Evolutionary conservation across 2,888 invertebrate genomes (phyloP).

Genomic region (Lymantria monacha): DNA sequence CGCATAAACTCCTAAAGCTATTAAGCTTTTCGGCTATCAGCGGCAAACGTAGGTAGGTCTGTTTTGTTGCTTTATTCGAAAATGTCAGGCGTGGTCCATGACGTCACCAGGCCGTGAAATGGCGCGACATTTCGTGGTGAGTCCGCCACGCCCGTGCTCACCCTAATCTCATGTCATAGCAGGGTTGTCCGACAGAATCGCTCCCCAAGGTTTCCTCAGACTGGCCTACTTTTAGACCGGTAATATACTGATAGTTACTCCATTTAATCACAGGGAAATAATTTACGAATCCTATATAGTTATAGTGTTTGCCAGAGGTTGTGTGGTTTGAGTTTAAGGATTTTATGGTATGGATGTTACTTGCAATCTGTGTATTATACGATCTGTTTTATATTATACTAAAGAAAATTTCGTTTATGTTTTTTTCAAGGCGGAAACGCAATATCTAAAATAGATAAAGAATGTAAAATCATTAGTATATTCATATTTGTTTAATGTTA

Average conservation of each 20-base stretch:
- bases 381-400: background rate
- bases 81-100: constrained; percentile 79
- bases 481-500: too few species aligned
- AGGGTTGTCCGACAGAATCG: constrained; percentile 63
- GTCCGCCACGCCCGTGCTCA: constrained; percentile 69
- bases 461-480: too few species aligned
- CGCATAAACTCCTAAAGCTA: constrained; percentile 60
- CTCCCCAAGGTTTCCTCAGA: constrained; percentile 50
- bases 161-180: constrained; percentile 70
- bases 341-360: background rate
- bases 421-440: background rate
- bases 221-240: constrained; percentile 46
- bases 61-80: constrained; percentile 69
- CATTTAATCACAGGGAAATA: constrained; percentile 28
- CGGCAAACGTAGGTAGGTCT: constrained; percentile 67
- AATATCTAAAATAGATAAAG: too few species aligned
- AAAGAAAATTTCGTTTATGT: background rate
- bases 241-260: constrained; percentile 17
- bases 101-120: constrained; percentile 71
- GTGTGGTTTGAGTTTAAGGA: background rate
- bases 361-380: background rate
- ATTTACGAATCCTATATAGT: background rate
- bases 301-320: background rate
- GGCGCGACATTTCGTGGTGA: constrained; percentile 75
- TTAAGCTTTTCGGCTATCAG: constrained; percentile 73